phyloP scores from a whole-genome alignment of 2,113 vertebrate genomes.

The Dasyurus viverrinus region DNA sequence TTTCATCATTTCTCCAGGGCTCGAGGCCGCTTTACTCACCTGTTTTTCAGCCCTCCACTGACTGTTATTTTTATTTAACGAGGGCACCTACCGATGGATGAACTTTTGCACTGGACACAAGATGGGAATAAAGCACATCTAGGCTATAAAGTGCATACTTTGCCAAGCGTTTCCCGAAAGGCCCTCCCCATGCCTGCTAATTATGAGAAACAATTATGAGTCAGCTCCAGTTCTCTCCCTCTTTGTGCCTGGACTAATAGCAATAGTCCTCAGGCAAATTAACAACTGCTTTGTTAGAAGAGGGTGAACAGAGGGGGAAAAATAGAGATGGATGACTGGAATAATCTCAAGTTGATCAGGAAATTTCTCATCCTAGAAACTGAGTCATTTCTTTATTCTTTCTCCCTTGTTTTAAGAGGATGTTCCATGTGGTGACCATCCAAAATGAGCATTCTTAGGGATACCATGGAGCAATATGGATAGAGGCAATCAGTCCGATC shows the following conservation, averaged over 20 bases:
- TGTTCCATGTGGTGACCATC: background rate
- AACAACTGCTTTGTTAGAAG: constrained; percentile 58
- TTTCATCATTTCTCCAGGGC: constrained; percentile 36
- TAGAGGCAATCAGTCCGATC: background rate
- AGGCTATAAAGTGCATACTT: constrained; percentile 39
- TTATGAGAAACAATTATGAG: constrained; percentile 72
- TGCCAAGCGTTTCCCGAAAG: constrained; percentile 57
- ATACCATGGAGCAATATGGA: background rate
- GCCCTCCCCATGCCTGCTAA: constrained; percentile 52
- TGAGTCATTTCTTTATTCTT: constrained; percentile 27
- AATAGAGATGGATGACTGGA: constrained; percentile 15
- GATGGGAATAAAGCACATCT: constrained; percentile 61
- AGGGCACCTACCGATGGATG: constrained; percentile 38
- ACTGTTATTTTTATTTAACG: constrained; percentile 43
- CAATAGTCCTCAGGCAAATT: constrained; percentile 65
- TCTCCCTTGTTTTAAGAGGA: constrained; percentile 50
- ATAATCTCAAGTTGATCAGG: background rate
- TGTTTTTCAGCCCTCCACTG: constrained; percentile 34
- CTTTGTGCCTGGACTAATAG: constrained; percentile 48
- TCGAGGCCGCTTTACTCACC: background rate
- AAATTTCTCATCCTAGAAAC: constrained; percentile 43
- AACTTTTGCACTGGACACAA: constrained; percentile 53
- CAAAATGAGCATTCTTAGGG: constrained; percentile 18
- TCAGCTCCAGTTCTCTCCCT: constrained; percentile 55
- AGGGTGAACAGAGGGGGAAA: constrained; percentile 18